Percentiles rank a stretch among this genome's conserved stretches.
Conservation (phyloP, 1,140 invertebrate genomes). For the Acromyrmex heyeri region DNA sequence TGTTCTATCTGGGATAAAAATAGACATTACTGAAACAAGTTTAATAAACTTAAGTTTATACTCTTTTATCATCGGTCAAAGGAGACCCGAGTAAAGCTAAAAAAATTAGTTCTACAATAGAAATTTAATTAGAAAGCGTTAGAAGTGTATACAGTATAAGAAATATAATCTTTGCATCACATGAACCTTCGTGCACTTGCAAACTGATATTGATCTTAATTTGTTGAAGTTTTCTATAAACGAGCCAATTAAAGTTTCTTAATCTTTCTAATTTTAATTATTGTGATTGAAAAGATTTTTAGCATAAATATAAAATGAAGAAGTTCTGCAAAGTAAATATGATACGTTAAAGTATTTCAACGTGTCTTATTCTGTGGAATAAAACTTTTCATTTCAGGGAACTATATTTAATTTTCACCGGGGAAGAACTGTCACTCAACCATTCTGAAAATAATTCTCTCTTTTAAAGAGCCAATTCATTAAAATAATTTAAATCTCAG, state of each 20-base stretch:
- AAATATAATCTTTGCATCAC: not conserved
- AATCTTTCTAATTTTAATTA: not conserved
- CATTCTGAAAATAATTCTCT: not conserved
- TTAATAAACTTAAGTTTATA: not conserved
- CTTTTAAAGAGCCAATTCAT: not conserved
- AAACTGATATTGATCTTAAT: not conserved
- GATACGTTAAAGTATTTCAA: not conserved
- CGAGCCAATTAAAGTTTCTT: not conserved
- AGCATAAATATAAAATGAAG: not conserved
- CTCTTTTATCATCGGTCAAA: not conserved
- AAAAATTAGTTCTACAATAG: not conserved
- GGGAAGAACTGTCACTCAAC: not conserved
- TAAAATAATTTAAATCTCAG: conserved; percentile 19
- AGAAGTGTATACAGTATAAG: not conserved
- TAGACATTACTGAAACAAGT: not conserved
- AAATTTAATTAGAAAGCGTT: conserved; percentile 9
- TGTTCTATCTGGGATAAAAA: no score
- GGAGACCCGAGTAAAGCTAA: not conserved
- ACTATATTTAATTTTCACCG: not conserved
- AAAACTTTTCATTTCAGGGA: not conserved
- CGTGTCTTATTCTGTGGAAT: not conserved
- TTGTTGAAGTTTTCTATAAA: not conserved
- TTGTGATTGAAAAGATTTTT: not conserved
- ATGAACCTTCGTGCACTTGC: no score
- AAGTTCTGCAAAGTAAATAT: not conserved